These are phyloP conservation scores for Microctonus aethiopoides DNA, from an alignment of 2,888 invertebrate species.

Conservation along the genomic window DNA sequence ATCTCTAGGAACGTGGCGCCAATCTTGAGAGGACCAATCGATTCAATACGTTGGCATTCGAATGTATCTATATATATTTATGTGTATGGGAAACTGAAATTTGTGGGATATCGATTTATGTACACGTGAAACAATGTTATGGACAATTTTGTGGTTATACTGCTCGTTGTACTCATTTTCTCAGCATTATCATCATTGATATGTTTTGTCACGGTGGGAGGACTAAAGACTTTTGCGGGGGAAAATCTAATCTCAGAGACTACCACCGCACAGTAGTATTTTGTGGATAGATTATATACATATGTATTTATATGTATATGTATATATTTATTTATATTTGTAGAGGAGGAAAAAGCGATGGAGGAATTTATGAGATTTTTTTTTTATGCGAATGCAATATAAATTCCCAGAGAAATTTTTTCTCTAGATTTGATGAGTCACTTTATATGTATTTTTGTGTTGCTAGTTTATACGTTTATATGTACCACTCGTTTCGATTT, in stretches of 20 bases:
- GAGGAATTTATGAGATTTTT: too few species aligned
- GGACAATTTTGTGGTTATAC: neutral
- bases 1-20: neutral
- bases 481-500: neutral
- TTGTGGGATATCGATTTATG: slow-evolving; percentile 1
- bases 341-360: too few species aligned
- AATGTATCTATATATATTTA: neutral
- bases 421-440: neutral
- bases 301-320: too few species aligned
- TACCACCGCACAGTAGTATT: too few species aligned
- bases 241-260: too few species aligned
- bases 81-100: neutral
- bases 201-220: too few species aligned
- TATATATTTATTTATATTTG: too few species aligned
- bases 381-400: neutral
- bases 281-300: too few species aligned
- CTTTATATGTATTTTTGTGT: neutral
- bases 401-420: neutral
- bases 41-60: neutral
- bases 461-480: neutral
- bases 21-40: neutral
- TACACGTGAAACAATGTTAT: neutral
- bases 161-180: too few species aligned
- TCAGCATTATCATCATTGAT: too few species aligned
- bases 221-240: too few species aligned